These are phyloP conservation scores for Archips crataeganus DNA, from an alignment of 2,888 invertebrate species.

Conservation along the genomic window DNA sequence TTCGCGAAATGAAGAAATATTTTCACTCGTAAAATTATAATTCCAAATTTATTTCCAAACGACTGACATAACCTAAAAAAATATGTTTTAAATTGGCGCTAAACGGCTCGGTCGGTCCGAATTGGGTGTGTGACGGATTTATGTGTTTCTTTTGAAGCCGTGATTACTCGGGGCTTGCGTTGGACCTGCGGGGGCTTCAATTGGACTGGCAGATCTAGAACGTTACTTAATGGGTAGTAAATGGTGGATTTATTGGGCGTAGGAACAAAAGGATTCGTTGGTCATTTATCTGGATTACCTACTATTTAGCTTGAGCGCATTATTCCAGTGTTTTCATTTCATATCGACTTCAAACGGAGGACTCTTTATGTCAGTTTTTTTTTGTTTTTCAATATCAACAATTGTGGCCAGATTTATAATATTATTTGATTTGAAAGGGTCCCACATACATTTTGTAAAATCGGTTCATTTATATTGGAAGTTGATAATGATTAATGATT, in stretches of 20 bases:
- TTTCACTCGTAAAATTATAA: constrained; percentile 31
- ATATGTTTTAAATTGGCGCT: constrained; percentile 29
- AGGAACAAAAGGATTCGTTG: constrained; percentile 10
- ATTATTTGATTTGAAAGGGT: too few species aligned
- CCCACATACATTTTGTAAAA: too few species aligned
- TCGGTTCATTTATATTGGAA: too few species aligned
- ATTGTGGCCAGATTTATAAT: too few species aligned
- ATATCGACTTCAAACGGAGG: too few species aligned
- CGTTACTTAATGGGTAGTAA: constrained; percentile 45
- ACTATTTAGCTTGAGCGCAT: background rate
- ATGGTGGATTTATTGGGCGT: constrained; percentile 25
- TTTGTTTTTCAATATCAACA: too few species aligned
- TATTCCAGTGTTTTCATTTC: too few species aligned
- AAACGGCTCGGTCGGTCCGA: constrained; percentile 23
- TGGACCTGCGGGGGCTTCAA: constrained; percentile 77
- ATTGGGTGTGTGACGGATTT: constrained; percentile 27
- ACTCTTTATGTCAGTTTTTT: too few species aligned
- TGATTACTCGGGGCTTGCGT: constrained; percentile 50
- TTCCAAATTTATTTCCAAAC: constrained; percentile 25
- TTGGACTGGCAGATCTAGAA: constrained; percentile 60
- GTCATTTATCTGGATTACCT: background rate
- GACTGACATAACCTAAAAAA: constrained; percentile 40
- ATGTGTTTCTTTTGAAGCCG: constrained; percentile 52
- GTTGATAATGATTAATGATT: too few species aligned
- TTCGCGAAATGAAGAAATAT: constrained; percentile 26